Base-by-base conservation (phyloP, 2,888 invertebrate genomes). In the Callosobruchus maculatus region DNA sequence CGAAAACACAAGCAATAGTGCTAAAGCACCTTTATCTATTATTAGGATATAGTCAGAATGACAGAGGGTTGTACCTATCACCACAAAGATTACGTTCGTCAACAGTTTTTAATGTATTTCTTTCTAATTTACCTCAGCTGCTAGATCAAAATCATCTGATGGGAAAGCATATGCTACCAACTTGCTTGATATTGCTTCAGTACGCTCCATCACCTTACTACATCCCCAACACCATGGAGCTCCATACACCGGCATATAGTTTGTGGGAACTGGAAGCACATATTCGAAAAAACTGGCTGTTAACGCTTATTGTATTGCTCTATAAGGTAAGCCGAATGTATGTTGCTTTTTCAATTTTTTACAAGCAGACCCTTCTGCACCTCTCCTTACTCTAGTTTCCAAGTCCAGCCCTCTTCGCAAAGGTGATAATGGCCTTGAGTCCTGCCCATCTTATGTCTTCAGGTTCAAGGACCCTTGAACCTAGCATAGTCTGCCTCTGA, bases 131-230 rank as follows among this genome's bases (percentile, higher is more conserved):
- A 77, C 97, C 98, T 0, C 97, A 97, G 89, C 91, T 99, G 18
- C 85, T 99, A 83, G 99, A 99, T 86, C 96, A 97, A 86, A 99
- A 99, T 88, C 96, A 98, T 85, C 89, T 94, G 77, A 96, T 99
- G 90, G 98, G 98, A 0, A 94, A 94, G 80, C 91, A 93, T 75
- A 91, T 99, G 72, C 91, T 98, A 5, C 94, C 96, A 7, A 95
- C 96, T 0, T 94, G 96, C 0, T 87, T 98, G 74, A 91, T 91
- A 72, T 89, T 97, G 72, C 89, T 97, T 72, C 92, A 95, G 78
- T 96, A 95, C 85, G 92, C 94, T 72, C 95, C 97, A 0, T 94
- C 95, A 77, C 95, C 95, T 0, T 93, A 90, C 82, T 90, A 85
- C 77, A 85, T 88, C 20, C 85, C 88, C 20, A 88, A 88, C 7